phyloP scores from a whole-genome alignment of 2,797 vertebrate genomes.

The Sus cebifrons region DNA sequence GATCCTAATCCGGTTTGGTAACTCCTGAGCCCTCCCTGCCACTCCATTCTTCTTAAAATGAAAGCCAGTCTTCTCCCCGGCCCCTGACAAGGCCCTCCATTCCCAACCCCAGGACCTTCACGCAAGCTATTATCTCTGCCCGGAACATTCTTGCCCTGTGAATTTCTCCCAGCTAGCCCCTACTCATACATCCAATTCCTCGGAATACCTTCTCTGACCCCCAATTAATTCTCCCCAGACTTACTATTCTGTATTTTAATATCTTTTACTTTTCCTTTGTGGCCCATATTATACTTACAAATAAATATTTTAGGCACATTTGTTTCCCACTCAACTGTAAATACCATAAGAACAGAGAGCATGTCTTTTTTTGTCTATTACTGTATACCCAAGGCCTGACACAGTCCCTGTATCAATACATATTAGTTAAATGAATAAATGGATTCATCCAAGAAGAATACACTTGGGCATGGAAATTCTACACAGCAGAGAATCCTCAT shows the following conservation, averaged over 20 bases:
- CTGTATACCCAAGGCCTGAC: not conserved
- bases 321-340: not conserved
- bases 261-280: not conserved
- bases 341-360: not conserved
- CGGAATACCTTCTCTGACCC: not conserved
- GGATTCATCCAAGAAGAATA: not conserved
- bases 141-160: not conserved
- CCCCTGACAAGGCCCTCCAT: not conserved
- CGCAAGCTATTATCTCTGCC: not conserved
- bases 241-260: not conserved
- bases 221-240: not conserved
- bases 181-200: not conserved
- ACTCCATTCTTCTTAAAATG: accelerated
- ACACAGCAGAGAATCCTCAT: not conserved
- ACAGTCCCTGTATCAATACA: not conserved
- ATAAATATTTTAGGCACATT: not conserved
- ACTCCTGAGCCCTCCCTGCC: no score
- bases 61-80: not conserved
- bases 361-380: not conserved
- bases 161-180: not conserved
- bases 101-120: not conserved
- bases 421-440: not conserved
- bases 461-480: not conserved
- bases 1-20: no score
- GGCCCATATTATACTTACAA: not conserved